These are phyloP conservation scores for Pristionchus mayeri DNA, from an alignment of 2,888 invertebrate genomes.

Conservation along the genomic window DNA sequence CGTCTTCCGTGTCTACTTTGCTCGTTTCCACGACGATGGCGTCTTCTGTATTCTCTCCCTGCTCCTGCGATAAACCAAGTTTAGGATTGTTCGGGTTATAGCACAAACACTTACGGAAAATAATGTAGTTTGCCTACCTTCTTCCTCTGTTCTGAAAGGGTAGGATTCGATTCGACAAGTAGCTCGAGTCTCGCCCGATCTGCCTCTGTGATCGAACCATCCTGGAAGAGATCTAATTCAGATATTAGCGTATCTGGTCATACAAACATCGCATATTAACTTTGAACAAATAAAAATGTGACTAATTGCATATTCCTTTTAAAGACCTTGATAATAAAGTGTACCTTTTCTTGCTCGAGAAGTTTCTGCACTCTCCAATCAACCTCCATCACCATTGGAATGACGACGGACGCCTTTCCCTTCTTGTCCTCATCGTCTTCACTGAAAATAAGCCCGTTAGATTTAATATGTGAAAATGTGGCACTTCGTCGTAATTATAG, in stretches of 20 bases:
- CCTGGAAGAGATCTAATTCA: not conserved
- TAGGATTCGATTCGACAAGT: slow-evolving; percentile 52
- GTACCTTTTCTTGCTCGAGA: slow-evolving; percentile 60
- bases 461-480: not conserved
- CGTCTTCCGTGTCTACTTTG: slow-evolving; percentile 58
- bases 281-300: too few relatives aligned
- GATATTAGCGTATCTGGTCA: not conserved
- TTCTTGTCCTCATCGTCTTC: slow-evolving; percentile 55
- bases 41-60: not conserved
- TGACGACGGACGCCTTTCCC: slow-evolving; percentile 57
- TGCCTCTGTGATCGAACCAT: slow-evolving; percentile 56
- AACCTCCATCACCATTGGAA: slow-evolving; percentile 64
- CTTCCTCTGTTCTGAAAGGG: not conserved
- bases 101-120: not conserved
- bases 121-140: not conserved
- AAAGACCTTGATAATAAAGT: not conserved
- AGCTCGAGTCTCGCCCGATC: slow-evolving; percentile 62
- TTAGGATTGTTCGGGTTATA: not conserved
- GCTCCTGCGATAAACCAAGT: not conserved
- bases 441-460: slow-evolving; percentile 51
- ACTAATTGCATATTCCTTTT: too few relatives aligned
- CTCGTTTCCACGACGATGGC: slow-evolving; percentile 45
- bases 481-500: too few relatives aligned
- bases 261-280: too few relatives aligned
- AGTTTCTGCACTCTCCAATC: slow-evolving; percentile 65